Conservation (phyloP, 2,797 vertebrate species). For the Falco columbarius region DNA sequence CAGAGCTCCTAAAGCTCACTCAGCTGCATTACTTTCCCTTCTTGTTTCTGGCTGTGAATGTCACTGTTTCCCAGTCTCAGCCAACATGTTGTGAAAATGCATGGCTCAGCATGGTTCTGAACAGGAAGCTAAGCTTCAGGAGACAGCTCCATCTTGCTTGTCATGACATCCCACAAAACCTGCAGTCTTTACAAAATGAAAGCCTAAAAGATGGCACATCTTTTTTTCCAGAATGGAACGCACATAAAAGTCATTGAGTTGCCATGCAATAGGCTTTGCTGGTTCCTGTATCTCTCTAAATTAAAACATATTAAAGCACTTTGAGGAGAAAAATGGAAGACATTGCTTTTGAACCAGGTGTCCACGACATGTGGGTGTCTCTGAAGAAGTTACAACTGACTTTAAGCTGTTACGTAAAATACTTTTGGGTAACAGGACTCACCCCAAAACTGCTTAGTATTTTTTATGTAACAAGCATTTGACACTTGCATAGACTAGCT, state of each 20-base stretch:
- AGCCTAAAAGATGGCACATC: neutral
- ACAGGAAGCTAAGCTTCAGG: neutral
- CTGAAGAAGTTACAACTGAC: neutral
- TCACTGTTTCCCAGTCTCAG: neutral
- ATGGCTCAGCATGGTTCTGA: rapidly evolving
- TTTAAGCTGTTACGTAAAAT: neutral
- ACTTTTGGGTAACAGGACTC: neutral
- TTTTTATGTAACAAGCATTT: neutral
- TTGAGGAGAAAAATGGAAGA: neutral
- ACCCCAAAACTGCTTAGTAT: neutral
- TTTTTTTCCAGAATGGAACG: neutral
- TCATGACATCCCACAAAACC: neutral
- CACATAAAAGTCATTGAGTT: neutral
- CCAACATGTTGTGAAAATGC: neutral
- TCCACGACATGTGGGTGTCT: neutral
- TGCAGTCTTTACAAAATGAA: neutral
- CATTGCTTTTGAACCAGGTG: neutral
- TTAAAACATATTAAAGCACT: neutral
- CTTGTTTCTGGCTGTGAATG: neutral
- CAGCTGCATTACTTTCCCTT: neutral
- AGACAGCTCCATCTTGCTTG: neutral
- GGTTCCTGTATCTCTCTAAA: neutral
- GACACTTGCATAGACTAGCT: neutral
- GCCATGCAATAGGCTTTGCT: neutral
- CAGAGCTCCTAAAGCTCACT: neutral